These are phyloP conservation scores for Nanorana parkeri DNA, from an alignment of 2,113 vertebrate genomes.

Conservation along the genomic window DNA sequence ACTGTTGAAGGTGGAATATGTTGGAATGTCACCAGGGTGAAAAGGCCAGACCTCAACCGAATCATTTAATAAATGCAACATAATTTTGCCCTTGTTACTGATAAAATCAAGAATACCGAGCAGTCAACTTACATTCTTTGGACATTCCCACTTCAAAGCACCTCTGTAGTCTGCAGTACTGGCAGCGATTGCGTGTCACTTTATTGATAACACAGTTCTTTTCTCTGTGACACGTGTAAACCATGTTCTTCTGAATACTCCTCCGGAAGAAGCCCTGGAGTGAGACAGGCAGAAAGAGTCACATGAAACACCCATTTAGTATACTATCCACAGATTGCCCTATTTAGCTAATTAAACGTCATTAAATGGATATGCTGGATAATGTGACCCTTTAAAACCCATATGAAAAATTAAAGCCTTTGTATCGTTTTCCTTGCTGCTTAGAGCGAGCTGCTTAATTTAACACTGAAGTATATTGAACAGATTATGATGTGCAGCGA, in stretches of 20 bases:
- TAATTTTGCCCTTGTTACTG: constrained; percentile 40
- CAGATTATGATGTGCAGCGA: constrained; percentile 58
- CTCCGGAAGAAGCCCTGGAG: constrained; percentile 94
- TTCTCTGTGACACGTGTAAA: constrained; percentile 94
- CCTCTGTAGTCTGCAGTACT: constrained; percentile 94
- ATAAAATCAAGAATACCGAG: constrained; percentile 56
- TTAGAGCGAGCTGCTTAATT: constrained; percentile 63
- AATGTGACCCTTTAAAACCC: constrained; percentile 59
- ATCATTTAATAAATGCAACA: not conserved
- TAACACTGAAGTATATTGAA: constrained; percentile 59
- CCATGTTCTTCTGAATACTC: constrained; percentile 98
- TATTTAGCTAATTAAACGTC: constrained; percentile 60
- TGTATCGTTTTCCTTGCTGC: constrained; percentile 59
- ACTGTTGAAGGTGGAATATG: no score
- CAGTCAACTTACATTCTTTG: constrained; percentile 90
- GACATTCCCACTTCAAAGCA: constrained; percentile 97
- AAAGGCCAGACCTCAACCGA: not conserved
- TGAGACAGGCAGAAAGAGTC: constrained; percentile 63
- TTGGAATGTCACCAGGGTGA: not conserved
- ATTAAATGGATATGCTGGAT: constrained; percentile 53
- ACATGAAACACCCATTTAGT: constrained; percentile 55
- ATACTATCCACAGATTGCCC: constrained; percentile 31
- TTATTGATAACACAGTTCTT: constrained; percentile 98
- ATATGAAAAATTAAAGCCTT: constrained; percentile 62
- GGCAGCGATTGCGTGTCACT: constrained; percentile 95